Conservation (phyloP, 2,113 vertebrate genomes). For the Leptosomus discolor region DNA sequence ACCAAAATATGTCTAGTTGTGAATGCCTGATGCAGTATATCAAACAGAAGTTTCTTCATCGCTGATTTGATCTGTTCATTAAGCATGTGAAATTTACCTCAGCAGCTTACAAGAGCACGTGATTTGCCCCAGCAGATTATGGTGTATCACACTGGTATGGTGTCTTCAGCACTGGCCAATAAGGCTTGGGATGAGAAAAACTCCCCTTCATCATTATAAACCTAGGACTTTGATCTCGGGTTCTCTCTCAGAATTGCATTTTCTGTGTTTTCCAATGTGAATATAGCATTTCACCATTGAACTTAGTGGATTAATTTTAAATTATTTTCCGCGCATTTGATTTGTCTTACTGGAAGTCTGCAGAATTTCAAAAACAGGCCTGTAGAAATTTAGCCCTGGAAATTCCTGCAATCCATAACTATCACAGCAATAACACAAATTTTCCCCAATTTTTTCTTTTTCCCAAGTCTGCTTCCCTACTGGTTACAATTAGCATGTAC, state of each 20-base stretch:
- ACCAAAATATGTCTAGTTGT: not conserved
- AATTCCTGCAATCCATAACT: not conserved
- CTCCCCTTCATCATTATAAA: not conserved
- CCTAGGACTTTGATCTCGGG: not conserved
- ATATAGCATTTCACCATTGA: not conserved
- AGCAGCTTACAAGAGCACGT: not conserved
- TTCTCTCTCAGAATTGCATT: not conserved
- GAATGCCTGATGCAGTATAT: not conserved
- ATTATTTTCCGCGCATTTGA: not conserved
- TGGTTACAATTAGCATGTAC: not conserved
- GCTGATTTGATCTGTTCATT: not conserved
- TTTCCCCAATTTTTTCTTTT: not conserved
- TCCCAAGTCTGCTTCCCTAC: not conserved
- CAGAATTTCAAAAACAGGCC: not conserved
- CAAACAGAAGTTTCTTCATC: not conserved
- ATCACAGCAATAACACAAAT: not conserved
- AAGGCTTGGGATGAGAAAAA: not conserved
- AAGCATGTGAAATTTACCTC: not conserved
- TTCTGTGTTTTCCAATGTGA: not conserved
- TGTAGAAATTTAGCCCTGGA: not conserved
- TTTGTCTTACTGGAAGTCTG: not conserved
- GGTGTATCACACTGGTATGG: accelerated
- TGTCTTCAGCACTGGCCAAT: not conserved
- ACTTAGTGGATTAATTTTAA: not conserved
- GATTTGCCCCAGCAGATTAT: not conserved